These are phyloP conservation scores for Lagorchestes hirsutus DNA, from an alignment of 2,797 vertebrate species.

Conservation along the genomic window DNA sequence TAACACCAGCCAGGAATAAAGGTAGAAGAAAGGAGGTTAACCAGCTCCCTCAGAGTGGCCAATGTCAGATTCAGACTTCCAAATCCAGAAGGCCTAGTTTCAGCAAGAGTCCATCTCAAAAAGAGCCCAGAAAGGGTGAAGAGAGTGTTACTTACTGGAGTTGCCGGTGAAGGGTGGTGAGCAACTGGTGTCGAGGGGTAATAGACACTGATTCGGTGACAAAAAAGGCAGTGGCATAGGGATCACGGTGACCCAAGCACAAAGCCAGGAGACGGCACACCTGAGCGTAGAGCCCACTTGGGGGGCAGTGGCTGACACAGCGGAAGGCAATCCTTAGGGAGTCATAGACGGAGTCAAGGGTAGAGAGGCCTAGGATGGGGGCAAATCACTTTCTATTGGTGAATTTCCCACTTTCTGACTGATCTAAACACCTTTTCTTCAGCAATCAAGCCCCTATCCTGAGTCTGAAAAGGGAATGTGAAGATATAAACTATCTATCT, in stretches of 20 bases:
- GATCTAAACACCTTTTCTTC: background rate
- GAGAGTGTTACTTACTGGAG: constrained; percentile 86
- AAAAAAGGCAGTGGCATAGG: constrained; percentile 89
- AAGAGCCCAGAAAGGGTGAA: background rate
- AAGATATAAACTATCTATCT: background rate
- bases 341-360: constrained; percentile 84
- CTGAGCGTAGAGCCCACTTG: constrained; percentile 86
- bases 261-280: constrained; percentile 90
- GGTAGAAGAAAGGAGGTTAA: background rate
- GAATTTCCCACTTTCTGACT: background rate
- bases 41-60: background rate
- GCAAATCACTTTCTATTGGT: background rate
- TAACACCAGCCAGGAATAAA: background rate
- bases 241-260: constrained; percentile 88
- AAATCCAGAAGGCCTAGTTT: background rate
- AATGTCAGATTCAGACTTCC: background rate
- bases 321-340: constrained; percentile 88
- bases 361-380: constrained; percentile 83
- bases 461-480: background rate
- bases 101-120: background rate
- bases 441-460: background rate
- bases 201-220: constrained; percentile 91
- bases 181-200: constrained; percentile 91
- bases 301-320: constrained; percentile 91
- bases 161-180: constrained; percentile 87